A percentile compares a stretch with the other conserved stretches of the same genome.
Evolutionary conservation across 2,113 vertebrate genomes (phyloP).

Genomic region (Carassius gibelio): DNA sequence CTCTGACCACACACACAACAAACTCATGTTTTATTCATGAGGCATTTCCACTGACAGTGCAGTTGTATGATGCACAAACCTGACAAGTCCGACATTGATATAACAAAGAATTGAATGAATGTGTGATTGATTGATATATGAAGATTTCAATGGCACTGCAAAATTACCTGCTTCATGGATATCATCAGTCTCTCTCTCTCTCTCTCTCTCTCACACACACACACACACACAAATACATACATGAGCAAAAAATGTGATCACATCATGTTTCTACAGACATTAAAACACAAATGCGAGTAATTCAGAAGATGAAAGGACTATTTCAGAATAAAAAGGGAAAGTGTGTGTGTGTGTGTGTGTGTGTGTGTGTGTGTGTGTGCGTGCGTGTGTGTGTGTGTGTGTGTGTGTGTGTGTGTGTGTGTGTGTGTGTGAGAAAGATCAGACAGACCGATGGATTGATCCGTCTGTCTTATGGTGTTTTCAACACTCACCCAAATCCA

Average conservation of each 20-base stretch:
- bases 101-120: constrained; percentile 9
- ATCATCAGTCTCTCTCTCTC: constrained; percentile 37
- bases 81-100: background rate
- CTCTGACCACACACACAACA: constrained; percentile 11
- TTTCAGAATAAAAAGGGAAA: background rate
- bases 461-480: constrained; percentile 7
- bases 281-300: background rate
- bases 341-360: no score
- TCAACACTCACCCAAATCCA: constrained; percentile 1
- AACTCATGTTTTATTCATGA: constrained; percentile 38
- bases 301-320: background rate
- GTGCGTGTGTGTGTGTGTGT: no score
- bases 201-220: background rate
- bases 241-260: no score
- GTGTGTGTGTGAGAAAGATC: background rate
- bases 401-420: no score
- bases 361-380: no score
- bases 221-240: background rate
- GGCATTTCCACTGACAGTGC: background rate
- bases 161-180: constrained; percentile 27
- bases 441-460: constrained; percentile 14
- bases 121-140: constrained; percentile 63
- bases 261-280: constrained; percentile 12
- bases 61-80: constrained; percentile 7
- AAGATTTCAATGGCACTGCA: constrained; percentile 55